Conservation (phyloP, 2,797 vertebrate genomes). For the Aselliscus stoliczkanus region DNA sequence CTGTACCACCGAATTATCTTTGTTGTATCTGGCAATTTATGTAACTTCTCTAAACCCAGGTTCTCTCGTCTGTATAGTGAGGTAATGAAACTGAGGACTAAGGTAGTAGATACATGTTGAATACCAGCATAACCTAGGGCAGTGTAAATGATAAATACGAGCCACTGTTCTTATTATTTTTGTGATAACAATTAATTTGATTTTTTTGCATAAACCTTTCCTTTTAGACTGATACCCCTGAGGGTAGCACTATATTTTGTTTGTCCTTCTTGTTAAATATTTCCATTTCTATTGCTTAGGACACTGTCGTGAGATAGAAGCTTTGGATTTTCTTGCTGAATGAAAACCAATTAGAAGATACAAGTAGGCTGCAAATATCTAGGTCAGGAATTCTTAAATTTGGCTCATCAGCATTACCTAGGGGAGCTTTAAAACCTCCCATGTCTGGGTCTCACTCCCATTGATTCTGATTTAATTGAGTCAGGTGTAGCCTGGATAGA, state of each 20-base stretch:
- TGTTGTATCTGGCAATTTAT: background rate
- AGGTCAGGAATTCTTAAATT: slow-evolving; percentile 26
- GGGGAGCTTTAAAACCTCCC: background rate
- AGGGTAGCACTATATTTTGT: background rate
- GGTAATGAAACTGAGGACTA: background rate
- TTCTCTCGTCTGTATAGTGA: background rate
- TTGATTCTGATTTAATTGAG: background rate
- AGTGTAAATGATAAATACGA: background rate
- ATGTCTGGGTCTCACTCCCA: background rate
- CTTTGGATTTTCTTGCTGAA: background rate
- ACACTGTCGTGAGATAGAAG: background rate
- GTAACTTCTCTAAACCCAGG: background rate
- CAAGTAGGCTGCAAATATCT: background rate
- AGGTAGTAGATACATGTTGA: background rate
- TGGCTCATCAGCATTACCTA: background rate
- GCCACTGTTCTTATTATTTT: background rate
- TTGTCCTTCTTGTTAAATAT: background rate
- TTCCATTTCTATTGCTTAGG: background rate
- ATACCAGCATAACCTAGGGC: background rate
- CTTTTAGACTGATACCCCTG: background rate
- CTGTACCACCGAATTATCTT: background rate
- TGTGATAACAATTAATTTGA: background rate
- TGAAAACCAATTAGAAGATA: background rate
- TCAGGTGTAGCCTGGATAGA: background rate
- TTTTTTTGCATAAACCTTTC: background rate